Conservation (phyloP, 2,888 invertebrate genomes). For the Andrena flavipes region DNA sequence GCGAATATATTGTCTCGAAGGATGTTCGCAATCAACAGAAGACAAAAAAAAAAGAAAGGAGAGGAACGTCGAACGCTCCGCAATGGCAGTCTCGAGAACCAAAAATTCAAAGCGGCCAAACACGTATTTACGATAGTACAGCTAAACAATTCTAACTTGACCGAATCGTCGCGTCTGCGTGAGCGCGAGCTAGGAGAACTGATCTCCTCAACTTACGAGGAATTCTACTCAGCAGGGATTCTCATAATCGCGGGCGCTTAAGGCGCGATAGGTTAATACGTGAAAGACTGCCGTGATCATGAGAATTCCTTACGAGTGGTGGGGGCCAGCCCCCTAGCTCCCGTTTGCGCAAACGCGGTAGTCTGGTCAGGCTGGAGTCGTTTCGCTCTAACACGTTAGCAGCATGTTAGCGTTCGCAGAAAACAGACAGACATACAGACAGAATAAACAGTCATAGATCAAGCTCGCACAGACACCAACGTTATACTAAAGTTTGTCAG, state of each 20-base stretch:
- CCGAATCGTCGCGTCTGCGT: too few relatives aligned
- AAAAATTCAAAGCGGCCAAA: constrained; percentile 63
- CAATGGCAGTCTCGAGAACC: constrained; percentile 46
- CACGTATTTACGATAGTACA: constrained; percentile 50
- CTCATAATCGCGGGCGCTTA: too few relatives aligned
- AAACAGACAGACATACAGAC: constrained; percentile 78
- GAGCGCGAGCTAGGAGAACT: too few relatives aligned
- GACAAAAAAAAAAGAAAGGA: neutral
- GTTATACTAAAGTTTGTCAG: constrained; percentile 55
- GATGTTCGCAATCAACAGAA: constrained; percentile 1
- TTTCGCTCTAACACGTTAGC: constrained; percentile 62
- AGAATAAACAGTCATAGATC: constrained; percentile 77
- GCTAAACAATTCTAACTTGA: too few relatives aligned
- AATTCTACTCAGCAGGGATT: too few relatives aligned
- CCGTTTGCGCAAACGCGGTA: too few relatives aligned
- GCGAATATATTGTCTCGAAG: neutral
- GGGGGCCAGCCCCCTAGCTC: too few relatives aligned
- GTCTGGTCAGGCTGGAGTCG: too few relatives aligned
- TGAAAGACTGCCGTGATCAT: too few relatives aligned
- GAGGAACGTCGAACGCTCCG: constrained; percentile 23
- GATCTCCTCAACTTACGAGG: too few relatives aligned
- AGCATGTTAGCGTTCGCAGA: constrained; percentile 79
- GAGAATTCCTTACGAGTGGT: too few relatives aligned
- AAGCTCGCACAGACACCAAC: constrained; percentile 75
- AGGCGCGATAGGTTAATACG: too few relatives aligned